phyloP scores from a whole-genome alignment of 2,113 vertebrate genomes.

The Nothocercus nigrocapillus region DNA sequence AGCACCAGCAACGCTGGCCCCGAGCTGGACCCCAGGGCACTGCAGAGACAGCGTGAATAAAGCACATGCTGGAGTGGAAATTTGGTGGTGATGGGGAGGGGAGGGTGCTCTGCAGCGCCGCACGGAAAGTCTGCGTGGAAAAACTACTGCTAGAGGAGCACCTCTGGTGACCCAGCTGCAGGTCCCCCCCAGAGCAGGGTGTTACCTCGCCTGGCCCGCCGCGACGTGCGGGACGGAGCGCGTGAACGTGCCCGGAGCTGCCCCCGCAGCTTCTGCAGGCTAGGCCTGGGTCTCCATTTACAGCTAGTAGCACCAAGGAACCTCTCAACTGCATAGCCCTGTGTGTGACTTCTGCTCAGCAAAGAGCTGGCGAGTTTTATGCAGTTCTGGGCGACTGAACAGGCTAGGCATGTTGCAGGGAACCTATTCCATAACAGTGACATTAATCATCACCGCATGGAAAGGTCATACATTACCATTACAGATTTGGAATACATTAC shows the following conservation, averaged over 20 bases:
- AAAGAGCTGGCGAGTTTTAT: background rate
- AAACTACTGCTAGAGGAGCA: background rate
- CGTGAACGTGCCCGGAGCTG: background rate
- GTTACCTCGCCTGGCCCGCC: background rate
- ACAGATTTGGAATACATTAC: background rate
- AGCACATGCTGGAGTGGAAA: background rate
- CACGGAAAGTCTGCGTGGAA: background rate
- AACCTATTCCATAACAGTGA: background rate
- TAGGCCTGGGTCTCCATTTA: fast-evolving
- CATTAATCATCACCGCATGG: background rate
- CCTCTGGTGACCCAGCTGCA: background rate
- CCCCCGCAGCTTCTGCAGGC: fast-evolving
- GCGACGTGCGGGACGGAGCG: no score
- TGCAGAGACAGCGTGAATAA: background rate
- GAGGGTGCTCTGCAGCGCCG: background rate
- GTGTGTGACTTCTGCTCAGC: background rate
- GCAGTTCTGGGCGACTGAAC: background rate
- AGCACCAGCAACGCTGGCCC: background rate
- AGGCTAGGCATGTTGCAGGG: fast-evolving
- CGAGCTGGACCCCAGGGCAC: background rate
- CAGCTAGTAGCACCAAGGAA: background rate
- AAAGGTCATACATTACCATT: background rate
- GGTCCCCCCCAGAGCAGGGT: background rate
- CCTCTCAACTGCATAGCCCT: fast-evolving
- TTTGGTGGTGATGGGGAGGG: background rate